phyloP scores from a whole-genome alignment of 23 tunicate species.

The Halocynthia roretzi region DNA sequence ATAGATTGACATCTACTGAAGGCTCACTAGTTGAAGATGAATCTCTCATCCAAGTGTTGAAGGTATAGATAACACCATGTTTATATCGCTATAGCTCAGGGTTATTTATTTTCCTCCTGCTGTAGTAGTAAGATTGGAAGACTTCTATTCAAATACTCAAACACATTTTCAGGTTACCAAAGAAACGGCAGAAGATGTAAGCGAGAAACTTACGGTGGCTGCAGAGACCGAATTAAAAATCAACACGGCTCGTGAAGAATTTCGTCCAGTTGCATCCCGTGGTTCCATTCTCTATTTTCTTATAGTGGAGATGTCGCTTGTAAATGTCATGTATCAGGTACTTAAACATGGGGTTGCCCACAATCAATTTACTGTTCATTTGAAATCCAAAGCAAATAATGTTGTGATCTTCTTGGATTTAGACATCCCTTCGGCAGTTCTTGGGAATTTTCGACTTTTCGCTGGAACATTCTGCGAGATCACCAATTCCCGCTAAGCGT shows the following conservation, averaged over 20 bases:
- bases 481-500: slow-evolving; percentile 90
- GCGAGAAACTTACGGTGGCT: slow-evolving; percentile 91
- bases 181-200: slow-evolving; percentile 94
- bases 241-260: slow-evolving; percentile 99
- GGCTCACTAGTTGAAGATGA: slow-evolving; percentile 99
- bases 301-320: slow-evolving; percentile 99
- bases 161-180: slow-evolving; percentile 60
- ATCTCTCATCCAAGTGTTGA: slow-evolving; percentile 92
- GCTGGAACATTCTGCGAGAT: slow-evolving; percentile 77
- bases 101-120: not conserved
- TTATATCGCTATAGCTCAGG: too few relatives aligned
- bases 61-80: slow-evolving; percentile 28
- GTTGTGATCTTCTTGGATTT: not conserved
- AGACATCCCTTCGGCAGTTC: slow-evolving; percentile 97
- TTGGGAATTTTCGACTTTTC: slow-evolving; percentile 78
- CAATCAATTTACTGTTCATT: too few relatives aligned
- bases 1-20: slow-evolving; percentile 91
- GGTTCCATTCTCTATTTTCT: slow-evolving; percentile 98
- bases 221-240: slow-evolving; percentile 97
- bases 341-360: not conserved
- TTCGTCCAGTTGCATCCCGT: slow-evolving; percentile 95
- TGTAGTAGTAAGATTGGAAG: not conserved
- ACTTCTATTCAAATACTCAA: not conserved
- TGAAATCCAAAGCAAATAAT: too few relatives aligned
- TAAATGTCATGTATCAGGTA: slow-evolving; percentile 99